phyloP scores from a whole-genome alignment of 2,113 vertebrate genomes.

The Plestiodon gilberti region DNA sequence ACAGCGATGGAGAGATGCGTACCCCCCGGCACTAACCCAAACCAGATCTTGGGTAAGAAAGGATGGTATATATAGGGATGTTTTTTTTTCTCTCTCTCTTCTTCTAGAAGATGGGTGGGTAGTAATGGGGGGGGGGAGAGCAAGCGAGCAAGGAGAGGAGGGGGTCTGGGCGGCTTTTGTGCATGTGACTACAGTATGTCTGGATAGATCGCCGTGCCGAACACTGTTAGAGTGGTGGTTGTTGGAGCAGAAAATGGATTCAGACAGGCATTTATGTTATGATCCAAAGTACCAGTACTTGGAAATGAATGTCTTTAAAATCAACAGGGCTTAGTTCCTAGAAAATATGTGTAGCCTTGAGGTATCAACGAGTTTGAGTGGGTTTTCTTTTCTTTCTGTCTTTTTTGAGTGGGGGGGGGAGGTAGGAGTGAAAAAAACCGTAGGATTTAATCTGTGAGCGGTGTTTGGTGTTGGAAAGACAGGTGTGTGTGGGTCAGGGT shows the following conservation, averaged over 20 bases:
- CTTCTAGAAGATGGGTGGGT: conserved; percentile 9
- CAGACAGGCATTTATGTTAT: conserved; percentile 37
- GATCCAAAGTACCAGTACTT: conserved; percentile 45
- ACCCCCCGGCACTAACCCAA: conserved; percentile 38
- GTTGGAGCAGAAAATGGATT: conserved; percentile 1
- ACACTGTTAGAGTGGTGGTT: conserved; percentile 9
- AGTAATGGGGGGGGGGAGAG: neutral
- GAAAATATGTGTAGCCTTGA: neutral
- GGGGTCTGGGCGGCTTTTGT: conserved; percentile 36
- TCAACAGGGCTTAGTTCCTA: neutral
- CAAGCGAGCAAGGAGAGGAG: conserved; percentile 20
- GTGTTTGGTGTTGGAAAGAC: neutral
- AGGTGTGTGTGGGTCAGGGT: conserved; percentile 9
- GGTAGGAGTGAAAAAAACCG: conserved; percentile 11
- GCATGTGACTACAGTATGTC: conserved; percentile 29
- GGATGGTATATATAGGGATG: neutral
- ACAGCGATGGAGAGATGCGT: conserved; percentile 61
- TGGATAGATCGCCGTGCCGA: conserved; percentile 47
- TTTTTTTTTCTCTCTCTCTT: neutral
- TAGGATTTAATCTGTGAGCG: conserved; percentile 8
- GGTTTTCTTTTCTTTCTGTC: no score
- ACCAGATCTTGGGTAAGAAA: conserved; percentile 33
- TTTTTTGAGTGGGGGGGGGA: neutral
- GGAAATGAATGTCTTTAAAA: neutral
- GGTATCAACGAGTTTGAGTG: neutral